Conservation (phyloP, 2,797 vertebrate species). For the Lycodopsis pacificus region DNA sequence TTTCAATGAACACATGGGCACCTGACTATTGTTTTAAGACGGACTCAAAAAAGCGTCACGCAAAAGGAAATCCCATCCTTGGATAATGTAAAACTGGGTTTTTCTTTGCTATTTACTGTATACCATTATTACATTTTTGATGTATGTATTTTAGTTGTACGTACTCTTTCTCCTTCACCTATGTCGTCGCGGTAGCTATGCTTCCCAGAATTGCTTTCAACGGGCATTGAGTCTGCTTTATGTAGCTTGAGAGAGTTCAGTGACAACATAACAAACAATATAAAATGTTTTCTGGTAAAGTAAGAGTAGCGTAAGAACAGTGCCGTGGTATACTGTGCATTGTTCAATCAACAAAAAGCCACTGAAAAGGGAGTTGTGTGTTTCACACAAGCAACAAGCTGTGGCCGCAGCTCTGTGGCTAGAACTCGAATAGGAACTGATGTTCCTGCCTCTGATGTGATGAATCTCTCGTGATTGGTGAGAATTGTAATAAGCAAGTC, state of each 20-base stretch:
- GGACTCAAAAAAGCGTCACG: not conserved
- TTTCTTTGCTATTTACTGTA: no score
- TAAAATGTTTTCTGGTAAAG: conserved; percentile 3
- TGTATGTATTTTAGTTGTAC: not conserved
- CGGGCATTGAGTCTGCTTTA: not conserved
- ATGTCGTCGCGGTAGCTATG: not conserved
- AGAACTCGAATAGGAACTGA: not conserved
- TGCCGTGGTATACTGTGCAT: conserved; percentile 1
- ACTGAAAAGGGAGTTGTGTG: not conserved
- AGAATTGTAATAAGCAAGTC: not conserved
- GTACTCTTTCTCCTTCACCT: not conserved
- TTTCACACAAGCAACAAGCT: not conserved
- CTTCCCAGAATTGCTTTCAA: not conserved
- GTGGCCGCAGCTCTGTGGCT: conserved; percentile 12
- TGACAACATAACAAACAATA: not conserved
- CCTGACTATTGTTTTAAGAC: not conserved
- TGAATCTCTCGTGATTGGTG: not conserved
- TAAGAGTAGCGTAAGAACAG: conserved; percentile 4
- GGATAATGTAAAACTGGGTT: not conserved
- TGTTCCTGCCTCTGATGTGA: not conserved
- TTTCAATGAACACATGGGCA: not conserved
- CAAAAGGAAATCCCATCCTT: not conserved
- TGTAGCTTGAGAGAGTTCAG: not conserved
- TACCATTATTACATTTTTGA: not conserved
- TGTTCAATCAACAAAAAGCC: conserved; percentile 9